Evolutionary conservation across 2,797 vertebrate genomes (phyloP).

Genomic region (Acanthis flammea): DNA sequence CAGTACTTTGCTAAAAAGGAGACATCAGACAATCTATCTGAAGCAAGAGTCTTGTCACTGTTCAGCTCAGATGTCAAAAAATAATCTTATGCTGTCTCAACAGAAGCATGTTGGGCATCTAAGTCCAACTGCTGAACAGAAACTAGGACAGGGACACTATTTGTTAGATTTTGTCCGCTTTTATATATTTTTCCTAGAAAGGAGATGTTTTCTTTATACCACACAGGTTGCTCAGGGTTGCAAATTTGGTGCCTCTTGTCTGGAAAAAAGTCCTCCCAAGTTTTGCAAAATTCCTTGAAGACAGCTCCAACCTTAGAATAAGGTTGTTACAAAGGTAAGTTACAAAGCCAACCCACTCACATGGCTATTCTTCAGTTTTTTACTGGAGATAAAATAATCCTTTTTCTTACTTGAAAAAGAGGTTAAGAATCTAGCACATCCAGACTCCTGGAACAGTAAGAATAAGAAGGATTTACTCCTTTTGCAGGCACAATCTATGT

Average conservation of each 20-base stretch:
- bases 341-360: neutral
- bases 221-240: neutral
- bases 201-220: neutral
- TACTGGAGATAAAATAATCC: neutral
- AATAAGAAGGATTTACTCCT: neutral
- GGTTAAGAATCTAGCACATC: neutral
- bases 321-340: too few species aligned
- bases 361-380: neutral
- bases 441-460: neutral
- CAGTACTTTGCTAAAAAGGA: neutral
- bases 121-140: neutral
- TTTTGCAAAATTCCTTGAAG: neutral
- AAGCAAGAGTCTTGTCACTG: neutral
- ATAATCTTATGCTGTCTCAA: neutral
- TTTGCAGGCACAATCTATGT: neutral
- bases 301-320: neutral
- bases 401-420: neutral
- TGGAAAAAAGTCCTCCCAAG: neutral
- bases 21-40: neutral
- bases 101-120: neutral
- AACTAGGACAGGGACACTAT: neutral
- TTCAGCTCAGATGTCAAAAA: neutral
- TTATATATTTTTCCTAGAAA: neutral
- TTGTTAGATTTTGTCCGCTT: neutral
- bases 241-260: neutral